Evolutionary conservation across 2,113 vertebrate genomes (phyloP).

Genomic region (Sorex fumeus): DNA sequence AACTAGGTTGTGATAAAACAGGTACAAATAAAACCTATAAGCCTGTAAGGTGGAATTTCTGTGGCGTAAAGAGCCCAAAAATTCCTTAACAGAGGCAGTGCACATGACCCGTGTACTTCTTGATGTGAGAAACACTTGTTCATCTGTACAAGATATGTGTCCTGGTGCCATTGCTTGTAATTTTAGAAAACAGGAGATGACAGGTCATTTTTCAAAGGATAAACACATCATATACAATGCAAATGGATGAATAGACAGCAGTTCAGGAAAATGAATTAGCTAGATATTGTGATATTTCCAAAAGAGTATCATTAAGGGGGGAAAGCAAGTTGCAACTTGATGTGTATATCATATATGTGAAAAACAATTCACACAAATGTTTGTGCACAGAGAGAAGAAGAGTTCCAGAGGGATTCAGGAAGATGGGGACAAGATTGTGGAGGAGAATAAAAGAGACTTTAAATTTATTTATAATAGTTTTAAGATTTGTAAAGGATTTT

Average conservation of each 20-base stretch:
- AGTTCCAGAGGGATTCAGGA: constrained; percentile 19
- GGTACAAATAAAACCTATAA: neutral
- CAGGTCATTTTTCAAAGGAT: neutral
- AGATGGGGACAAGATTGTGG: neutral
- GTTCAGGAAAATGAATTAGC: neutral
- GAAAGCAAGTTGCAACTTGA: neutral
- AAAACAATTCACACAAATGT: neutral
- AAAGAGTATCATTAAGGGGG: constrained; percentile 4
- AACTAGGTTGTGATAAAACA: neutral
- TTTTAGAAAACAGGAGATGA: accelerated
- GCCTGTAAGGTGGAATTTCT: neutral
- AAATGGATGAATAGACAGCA: too few relatives aligned
- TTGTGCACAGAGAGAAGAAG: neutral
- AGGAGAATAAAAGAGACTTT: neutral
- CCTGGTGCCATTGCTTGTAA: neutral
- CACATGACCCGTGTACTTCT: neutral
- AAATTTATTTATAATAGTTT: constrained; percentile 2
- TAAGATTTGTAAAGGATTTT: constrained; percentile 6
- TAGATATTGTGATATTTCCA: neutral
- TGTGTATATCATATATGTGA: neutral
- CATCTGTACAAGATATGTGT: neutral
- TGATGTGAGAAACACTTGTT: neutral
- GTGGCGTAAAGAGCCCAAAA: neutral
- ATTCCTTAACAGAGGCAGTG: neutral
- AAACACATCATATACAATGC: neutral